phyloP scores from a whole-genome alignment of 2,888 invertebrate species.

The Eupsilia transversa region DNA sequence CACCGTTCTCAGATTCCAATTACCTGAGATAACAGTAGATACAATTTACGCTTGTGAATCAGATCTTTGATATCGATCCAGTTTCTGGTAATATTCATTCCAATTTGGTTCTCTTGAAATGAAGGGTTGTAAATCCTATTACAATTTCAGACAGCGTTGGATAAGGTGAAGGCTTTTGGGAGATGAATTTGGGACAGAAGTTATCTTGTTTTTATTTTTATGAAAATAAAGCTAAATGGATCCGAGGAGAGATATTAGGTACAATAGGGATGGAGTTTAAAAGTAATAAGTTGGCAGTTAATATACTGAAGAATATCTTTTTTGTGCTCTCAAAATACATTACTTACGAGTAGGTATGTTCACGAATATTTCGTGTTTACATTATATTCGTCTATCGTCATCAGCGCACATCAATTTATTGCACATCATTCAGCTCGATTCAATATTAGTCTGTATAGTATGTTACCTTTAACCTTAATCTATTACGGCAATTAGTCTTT shows the following conservation, averaged over 20 bases:
- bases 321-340: not conserved
- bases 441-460: not conserved
- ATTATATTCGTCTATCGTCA: not conserved
- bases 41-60: conserved; percentile 16
- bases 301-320: conserved; percentile 3
- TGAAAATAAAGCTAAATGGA: conserved; percentile 17
- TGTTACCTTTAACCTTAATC: not conserved
- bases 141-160: conserved; percentile 21
- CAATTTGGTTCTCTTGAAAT: conserved; percentile 21
- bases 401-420: too few species aligned
- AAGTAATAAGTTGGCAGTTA: not conserved
- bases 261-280: not conserved
- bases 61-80: conserved; percentile 14
- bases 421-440: too few species aligned
- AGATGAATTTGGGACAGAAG: not conserved
- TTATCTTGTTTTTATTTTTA: conserved; percentile 15
- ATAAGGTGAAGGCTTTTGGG: not conserved
- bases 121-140: conserved; percentile 33
- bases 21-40: conserved; percentile 17
- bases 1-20: conserved; percentile 11
- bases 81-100: conserved; percentile 20
- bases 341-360: not conserved
- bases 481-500: conserved; percentile 13
- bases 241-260: not conserved
- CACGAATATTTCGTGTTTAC: not conserved